Evolutionary conservation across 2,888 invertebrate species (phyloP).

Genomic region (Xanthostigma xanthostigma): DNA sequence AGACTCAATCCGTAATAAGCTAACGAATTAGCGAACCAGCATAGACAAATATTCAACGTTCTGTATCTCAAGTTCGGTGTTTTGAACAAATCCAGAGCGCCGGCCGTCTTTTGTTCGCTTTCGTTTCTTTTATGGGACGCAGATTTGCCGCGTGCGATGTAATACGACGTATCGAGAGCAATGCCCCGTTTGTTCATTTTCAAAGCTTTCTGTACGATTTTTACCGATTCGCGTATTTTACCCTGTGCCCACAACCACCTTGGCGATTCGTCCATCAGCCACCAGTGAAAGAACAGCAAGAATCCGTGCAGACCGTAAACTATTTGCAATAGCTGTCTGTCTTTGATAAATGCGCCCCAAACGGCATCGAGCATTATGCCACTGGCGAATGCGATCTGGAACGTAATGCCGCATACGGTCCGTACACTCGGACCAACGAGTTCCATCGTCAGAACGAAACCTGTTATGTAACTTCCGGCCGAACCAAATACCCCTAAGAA

Average conservation of each 20-base stretch:
- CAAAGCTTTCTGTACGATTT: slow-evolving; percentile 61
- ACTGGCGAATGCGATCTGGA: slow-evolving; percentile 61
- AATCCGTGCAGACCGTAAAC: slow-evolving; percentile 63
- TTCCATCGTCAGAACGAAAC: slow-evolving; percentile 65
- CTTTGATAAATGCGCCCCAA: slow-evolving; percentile 64
- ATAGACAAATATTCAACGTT: slow-evolving; percentile 65
- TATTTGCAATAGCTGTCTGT: slow-evolving; percentile 59
- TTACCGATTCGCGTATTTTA: slow-evolving; percentile 51
- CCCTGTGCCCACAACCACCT: slow-evolving; percentile 82
- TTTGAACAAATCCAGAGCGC: slow-evolving; percentile 58
- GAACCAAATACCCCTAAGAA: slow-evolving; percentile 71
- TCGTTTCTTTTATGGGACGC: slow-evolving; percentile 24
- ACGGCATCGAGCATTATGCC: slow-evolving; percentile 73
- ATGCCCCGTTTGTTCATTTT: slow-evolving; percentile 51
- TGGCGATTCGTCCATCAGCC: slow-evolving; percentile 81
- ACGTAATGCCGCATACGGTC: slow-evolving; percentile 65
- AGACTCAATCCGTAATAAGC: slow-evolving; percentile 75
- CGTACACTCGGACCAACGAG: slow-evolving; percentile 65
- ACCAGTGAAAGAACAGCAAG: slow-evolving; percentile 63
- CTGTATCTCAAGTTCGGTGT: slow-evolving; percentile 65
- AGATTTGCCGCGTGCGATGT: slow-evolving; percentile 31
- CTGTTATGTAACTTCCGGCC: slow-evolving; percentile 50
- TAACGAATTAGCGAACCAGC: slow-evolving; percentile 80
- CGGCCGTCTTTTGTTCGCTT: slow-evolving; percentile 33
- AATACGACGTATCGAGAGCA: slow-evolving; percentile 46